Evolutionary conservation across 2,113 vertebrate genomes (phyloP), one percentile per base, ranked within the genome.

Genomic region (Garra rufa): DNA sequence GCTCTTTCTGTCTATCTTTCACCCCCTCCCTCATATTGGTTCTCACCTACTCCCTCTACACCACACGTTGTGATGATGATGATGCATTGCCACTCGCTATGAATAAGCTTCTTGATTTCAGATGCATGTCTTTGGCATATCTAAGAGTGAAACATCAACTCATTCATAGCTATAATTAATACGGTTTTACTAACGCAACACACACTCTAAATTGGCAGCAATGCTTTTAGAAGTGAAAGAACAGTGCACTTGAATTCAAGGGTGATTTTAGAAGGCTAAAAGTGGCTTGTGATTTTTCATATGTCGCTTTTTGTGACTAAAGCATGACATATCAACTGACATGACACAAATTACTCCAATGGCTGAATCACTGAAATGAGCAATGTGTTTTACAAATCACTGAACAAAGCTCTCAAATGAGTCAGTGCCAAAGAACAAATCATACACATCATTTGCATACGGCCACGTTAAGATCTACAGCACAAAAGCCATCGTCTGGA

Each of bases 371-470:
- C 15, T 70, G 28, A 82, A 55, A 82, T 82, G 80, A 82, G 65
- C 63, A 82, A 82, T 82, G 80, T 71, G 65, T 82, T 82, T 82
- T 82, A 82, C 80, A 70, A 82, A 82, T 82, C 80, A 82, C 63
- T 82, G 63, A 69, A 82, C 80, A 82, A 70, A 82, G 80, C 63
- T 10, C 46, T 80, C 46, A 55, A 41, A 82, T 70, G 65, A 82
- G 80, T 82, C 80, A 70, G 80, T 9, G 28, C 30, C 46, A 82
- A 69, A 82, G 46, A 82, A 82, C 65, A 70, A 82, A 82, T 82
- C 65, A 55, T 70, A 82, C 80, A 82, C 44, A 52, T 41, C 3
- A 82, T 82, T 82, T 71, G 46, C 65, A 55, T 70, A 24, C 19
- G 48, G 13, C 21, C 80, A 82, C 55, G 65, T 82, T 69, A 50